Percentiles rank a stretch among this genome's conserved stretches.
Evolutionary conservation across 2,888 invertebrate species (phyloP).

Genomic region (Epicampocera succincta): DNA sequence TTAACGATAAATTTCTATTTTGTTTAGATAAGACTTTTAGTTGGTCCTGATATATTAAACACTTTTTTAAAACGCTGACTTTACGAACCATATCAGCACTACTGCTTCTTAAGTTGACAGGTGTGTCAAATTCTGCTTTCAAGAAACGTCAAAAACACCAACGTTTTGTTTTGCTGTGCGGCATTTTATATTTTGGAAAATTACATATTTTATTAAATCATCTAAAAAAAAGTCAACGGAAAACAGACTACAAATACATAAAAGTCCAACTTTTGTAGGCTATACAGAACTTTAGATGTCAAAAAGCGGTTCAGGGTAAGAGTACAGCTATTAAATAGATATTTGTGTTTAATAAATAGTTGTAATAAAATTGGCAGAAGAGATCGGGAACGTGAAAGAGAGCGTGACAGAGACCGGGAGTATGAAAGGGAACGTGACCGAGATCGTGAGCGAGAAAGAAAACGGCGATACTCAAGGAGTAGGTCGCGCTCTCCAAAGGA

Average conservation of each 20-base stretch:
- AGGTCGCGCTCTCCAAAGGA: slow-evolving; percentile 74
- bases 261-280: no score
- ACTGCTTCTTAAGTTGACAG: neutral
- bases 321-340: neutral
- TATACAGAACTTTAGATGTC: slow-evolving; percentile 58
- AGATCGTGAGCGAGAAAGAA: slow-evolving; percentile 76
- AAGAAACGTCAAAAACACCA: slow-evolving; percentile 42
- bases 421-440: slow-evolving; percentile 73
- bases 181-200: slow-evolving; percentile 32
- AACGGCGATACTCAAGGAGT: slow-evolving; percentile 75
- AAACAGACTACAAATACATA: no score
- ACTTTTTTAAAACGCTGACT: no score
- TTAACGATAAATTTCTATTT: no score
- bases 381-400: slow-evolving; percentile 62
- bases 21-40: no score
- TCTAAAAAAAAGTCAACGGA: no score
- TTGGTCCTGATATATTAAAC: no score
- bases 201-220: neutral
- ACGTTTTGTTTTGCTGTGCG: slow-evolving; percentile 60
- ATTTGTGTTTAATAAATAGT: neutral
- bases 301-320: slow-evolving; percentile 69
- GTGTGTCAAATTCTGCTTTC: slow-evolving; percentile 1
- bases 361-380: slow-evolving; percentile 49
- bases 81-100: neutral
- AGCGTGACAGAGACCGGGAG: slow-evolving; percentile 63